Base-by-base conservation (phyloP, 2,113 vertebrate genomes). In the Pterocles gutturalis region DNA sequence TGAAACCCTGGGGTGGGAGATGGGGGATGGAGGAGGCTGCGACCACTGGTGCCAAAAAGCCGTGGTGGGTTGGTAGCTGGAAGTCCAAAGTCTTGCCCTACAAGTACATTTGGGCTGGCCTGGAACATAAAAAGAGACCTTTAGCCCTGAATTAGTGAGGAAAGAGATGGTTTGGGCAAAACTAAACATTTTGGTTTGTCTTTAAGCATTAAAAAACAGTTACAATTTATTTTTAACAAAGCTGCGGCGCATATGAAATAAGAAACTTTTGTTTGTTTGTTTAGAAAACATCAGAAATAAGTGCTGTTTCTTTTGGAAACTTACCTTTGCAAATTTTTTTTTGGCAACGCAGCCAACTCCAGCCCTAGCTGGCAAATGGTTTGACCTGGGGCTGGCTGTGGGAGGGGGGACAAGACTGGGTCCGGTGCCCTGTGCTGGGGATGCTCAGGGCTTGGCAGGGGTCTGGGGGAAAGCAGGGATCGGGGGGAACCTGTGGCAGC, bases 371-470 rank as follows among this genome's bases (percentile, higher is more conserved):
- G 38, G 41, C 13, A 41, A 41, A 41, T 41, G 41, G 12, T 41
- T 41, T 41, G 41, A 41, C 38, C 41, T 41, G 13, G 41, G 41
- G 41, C 10, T 41, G 41, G 12, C 41, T 41, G 41, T 41, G 41
- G 41, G 41, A 41, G 41, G 41, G 41, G 41, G 41, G 41, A 41
- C 41, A 41, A 13, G 41, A 41, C 29, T 0, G 20, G 10, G 12
- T 22, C 34, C 1, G 0, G 4, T 75, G 45, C 43, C 29, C 11
- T 4, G 28, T 1, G 1, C 21, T 66, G 31, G 46, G 64, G 46
- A 20, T 84, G 60, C 41, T 53, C 2, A 1, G 64, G 8, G 70
- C 66, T 55, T 48, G 88, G 26, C n/a, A 53, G 6, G 18, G 19
- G 5, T 0, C 0, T 57, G 46, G 43, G 38, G 66, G 3, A 41